A percentile compares a stretch with the other conserved stretches of the same genome.
Conservation (phyloP, 2,888 invertebrate species). For the Ophion obscuratus region DNA sequence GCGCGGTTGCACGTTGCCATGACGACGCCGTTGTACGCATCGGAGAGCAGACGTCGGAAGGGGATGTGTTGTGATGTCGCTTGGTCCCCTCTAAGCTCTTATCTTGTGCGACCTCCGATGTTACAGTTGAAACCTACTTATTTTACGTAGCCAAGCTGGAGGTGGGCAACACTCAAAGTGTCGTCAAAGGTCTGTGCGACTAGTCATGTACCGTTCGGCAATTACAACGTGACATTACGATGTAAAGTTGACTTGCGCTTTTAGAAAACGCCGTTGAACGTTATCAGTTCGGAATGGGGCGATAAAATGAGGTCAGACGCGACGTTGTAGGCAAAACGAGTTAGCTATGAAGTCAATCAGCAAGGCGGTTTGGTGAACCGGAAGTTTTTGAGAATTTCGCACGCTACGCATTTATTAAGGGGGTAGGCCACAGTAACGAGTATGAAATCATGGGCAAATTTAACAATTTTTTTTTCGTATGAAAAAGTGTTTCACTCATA, state of each 20-base stretch:
- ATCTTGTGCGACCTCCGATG: slow-evolving; percentile 44
- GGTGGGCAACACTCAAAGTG: background rate
- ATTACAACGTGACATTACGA: background rate
- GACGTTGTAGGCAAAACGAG: background rate
- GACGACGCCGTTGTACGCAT: slow-evolving; percentile 32
- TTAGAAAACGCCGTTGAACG: too few species aligned
- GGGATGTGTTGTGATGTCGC: slow-evolving; percentile 20
- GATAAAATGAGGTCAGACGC: background rate
- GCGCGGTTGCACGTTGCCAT: slow-evolving; percentile 39
- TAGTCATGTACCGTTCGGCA: background rate
- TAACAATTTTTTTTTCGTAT: too few species aligned
- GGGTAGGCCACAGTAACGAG: too few species aligned
- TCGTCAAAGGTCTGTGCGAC: background rate
- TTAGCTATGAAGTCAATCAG: background rate
- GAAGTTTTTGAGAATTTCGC: background rate
- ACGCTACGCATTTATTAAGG: background rate
- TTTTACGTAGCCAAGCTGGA: slow-evolving; percentile 7
- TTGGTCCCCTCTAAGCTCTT: slow-evolving; percentile 18
- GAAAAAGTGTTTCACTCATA: too few species aligned
- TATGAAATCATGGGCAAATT: too few species aligned
- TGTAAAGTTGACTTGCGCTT: too few species aligned
- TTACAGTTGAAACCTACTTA: slow-evolving; percentile 30
- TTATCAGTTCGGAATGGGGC: background rate
- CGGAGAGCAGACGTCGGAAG: slow-evolving; percentile 15
- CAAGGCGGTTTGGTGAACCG: background rate